Evolutionary conservation across 2,113 vertebrate genomes (phyloP).

Genomic region (Osmerus mordax): DNA sequence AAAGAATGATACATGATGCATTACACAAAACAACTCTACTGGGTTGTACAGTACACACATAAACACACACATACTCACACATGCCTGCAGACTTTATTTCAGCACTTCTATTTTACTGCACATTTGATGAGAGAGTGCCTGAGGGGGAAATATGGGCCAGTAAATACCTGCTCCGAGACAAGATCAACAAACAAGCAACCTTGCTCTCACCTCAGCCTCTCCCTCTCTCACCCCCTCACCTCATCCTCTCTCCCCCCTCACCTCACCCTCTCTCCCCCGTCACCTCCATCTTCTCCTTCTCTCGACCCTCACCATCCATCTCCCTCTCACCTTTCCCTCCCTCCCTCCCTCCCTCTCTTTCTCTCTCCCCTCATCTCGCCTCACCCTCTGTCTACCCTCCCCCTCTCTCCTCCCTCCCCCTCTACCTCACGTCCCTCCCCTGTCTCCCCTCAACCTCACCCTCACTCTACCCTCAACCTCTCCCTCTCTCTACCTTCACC

Average conservation of each 20-base stretch:
- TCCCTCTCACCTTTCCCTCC: too few species aligned
- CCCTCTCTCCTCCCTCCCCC: constrained; percentile 2
- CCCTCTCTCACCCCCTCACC: neutral
- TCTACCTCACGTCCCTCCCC: neutral
- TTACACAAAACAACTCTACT: too few species aligned
- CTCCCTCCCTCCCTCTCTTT: too few species aligned
- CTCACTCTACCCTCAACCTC: neutral
- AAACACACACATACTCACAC: constrained; percentile 11
- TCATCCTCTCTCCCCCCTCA: too few species aligned
- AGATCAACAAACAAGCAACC: neutral
- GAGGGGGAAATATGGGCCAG: constrained; percentile 43
- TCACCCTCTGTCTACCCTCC: neutral
- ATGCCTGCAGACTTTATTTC: constrained; percentile 7
- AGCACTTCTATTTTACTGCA: neutral
- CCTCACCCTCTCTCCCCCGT: too few species aligned
- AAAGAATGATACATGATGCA: too few species aligned
- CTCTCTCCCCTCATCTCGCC: too few species aligned
- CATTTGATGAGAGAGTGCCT: constrained; percentile 32
- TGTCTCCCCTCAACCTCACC: neutral
- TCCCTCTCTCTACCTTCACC: constrained; percentile 10
- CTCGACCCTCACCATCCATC: too few species aligned
- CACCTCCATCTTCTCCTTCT: too few species aligned
- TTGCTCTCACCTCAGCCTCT: neutral
- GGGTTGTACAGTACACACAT: neutral
- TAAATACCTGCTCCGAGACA: constrained; percentile 49